A percentile compares a stretch with the other conserved stretches of the same genome.
Evolutionary conservation across 2,888 invertebrate species (phyloP).

Genomic region (Perithous albicinctus): DNA sequence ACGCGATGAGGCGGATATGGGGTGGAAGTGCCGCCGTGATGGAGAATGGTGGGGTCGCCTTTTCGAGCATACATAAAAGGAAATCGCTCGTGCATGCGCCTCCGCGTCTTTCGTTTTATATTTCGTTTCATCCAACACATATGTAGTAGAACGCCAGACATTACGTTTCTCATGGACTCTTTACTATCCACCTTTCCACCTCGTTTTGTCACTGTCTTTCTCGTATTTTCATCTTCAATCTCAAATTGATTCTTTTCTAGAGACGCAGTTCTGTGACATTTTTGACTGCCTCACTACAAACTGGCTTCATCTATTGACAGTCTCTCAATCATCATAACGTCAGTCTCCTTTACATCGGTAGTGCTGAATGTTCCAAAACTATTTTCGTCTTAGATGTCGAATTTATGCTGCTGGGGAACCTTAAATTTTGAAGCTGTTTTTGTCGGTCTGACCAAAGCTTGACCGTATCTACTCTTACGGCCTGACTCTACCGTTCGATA

Average conservation of each 20-base stretch:
- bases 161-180: constrained; percentile 41
- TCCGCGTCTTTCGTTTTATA: constrained; percentile 55
- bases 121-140: constrained; percentile 61
- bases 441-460: constrained; percentile 35
- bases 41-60: constrained; percentile 39
- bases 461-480: constrained; percentile 32
- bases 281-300: constrained; percentile 24
- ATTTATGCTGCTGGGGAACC: background rate
- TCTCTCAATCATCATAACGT: background rate
- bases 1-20: background rate
- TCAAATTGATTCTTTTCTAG: constrained; percentile 6
- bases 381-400: background rate
- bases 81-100: constrained; percentile 65
- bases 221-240: constrained; percentile 27
- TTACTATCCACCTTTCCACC: background rate
- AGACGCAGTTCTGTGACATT: constrained; percentile 10
- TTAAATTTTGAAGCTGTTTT: background rate
- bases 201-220: constrained; percentile 7
- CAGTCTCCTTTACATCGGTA: too few species aligned
- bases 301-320: background rate
- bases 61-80: constrained; percentile 64
- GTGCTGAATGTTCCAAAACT: too few species aligned
- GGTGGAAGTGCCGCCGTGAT: background rate
- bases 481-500: background rate
- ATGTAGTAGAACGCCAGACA: constrained; percentile 37